Base-by-base conservation (phyloP, 1,140 invertebrate genomes). In the Ephestia elutella region DNA sequence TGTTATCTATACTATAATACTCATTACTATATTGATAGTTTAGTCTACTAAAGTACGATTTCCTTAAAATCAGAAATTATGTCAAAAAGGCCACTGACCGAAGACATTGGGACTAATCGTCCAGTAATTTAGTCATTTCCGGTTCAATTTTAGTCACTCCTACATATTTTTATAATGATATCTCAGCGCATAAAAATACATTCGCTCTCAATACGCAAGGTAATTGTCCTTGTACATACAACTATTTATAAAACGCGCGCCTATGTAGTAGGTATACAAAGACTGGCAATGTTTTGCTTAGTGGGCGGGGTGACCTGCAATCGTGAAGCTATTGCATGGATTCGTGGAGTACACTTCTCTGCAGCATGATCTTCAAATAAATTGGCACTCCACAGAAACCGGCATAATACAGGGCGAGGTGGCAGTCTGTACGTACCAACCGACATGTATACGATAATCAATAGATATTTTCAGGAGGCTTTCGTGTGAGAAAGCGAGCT, bases 391-490 rank as follows among this genome's bases (percentile, higher is more conserved):
- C 59, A 71, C 71, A 35, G 69, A 73, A 78, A 73, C 65, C 72
- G 64, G 75, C 80, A 78, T 80, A 85, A 76, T 75, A 80, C 80
- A 76, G 78, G 79, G 78, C 80, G 80, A 85, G 76, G 75, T 75
- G 68, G 70, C 60, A 57, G 60, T 59, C 74, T 87, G 21, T 25
- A 32, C 30, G 63, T 78, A 82, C 82, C 72, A 68, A 80, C 78
- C 66, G 58, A 65, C 70, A 78, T 72, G 75, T 84, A 83, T 85
- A 85, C 82, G 79, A 82, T 86, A 87, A 87, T 87, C 85, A 87
- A 87, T 87, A 87, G 82, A 87, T 87, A 87, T 87, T 87, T 87
- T 87, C 85, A 87, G 82, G 79, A 87, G 85, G 85, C 82, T 87
- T 86, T 87, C 77, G 82, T 78, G 72, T 77, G 81, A 63, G 79